Evolutionary conservation across 2,797 vertebrate species (phyloP).

Genomic region (Lindbergichthys nudifrons): DNA sequence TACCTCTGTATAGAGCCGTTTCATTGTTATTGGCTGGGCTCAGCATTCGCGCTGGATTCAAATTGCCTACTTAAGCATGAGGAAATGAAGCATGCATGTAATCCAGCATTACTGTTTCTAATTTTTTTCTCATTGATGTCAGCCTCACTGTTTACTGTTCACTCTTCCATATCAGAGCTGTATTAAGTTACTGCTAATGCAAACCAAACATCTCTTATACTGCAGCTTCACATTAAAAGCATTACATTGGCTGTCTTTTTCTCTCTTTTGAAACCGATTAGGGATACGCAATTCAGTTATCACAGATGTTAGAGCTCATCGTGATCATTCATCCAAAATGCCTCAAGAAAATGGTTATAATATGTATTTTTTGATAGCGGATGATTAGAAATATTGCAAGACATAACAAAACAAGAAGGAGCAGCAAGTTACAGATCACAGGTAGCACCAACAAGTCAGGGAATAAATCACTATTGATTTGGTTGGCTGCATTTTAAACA

Average conservation of each 20-base stretch:
- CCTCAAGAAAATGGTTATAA: not conserved
- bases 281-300: not conserved
- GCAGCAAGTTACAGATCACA: not conserved
- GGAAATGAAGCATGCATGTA: constrained; percentile 6
- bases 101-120: constrained; percentile 16
- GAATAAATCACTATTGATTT: not conserved
- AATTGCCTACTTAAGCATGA: constrained; percentile 3
- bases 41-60: not conserved
- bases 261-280: not conserved
- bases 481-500: constrained; percentile 4
- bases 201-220: not conserved
- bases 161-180: not conserved
- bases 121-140: not conserved
- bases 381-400: not conserved
- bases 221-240: constrained; percentile 4
- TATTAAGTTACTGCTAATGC: constrained; percentile 7
- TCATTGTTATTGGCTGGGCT: not conserved
- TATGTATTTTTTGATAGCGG: not conserved
- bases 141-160: not conserved
- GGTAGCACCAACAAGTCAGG: not conserved
- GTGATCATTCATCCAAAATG: not conserved
- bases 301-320: not conserved
- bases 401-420: not conserved
- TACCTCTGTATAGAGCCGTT: not conserved
- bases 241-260: not conserved